Conservation (phyloP, 2,888 invertebrate genomes). For the Ichneumon xanthorius region DNA sequence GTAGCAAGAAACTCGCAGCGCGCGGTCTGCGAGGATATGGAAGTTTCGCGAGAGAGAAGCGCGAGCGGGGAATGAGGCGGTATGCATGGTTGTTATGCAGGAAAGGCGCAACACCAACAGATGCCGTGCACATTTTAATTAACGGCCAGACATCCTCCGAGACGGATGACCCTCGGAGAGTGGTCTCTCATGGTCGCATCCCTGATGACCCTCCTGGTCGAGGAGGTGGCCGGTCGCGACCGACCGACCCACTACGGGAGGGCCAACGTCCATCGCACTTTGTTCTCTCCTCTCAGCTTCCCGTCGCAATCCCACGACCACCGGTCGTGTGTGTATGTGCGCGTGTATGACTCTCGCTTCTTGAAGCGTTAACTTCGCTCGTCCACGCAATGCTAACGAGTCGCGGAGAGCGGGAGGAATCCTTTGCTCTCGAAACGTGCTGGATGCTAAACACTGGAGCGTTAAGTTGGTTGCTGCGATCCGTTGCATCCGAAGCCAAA, state of each 20-base stretch:
- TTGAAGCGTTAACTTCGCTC: constrained; percentile 41
- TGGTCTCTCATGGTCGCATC: constrained; percentile 66
- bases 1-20: constrained; percentile 10
- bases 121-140: constrained; percentile 84
- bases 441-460: not conserved
- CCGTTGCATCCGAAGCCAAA: not conserved
- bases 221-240: constrained; percentile 33
- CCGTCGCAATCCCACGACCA: constrained; percentile 26
- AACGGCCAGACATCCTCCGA: constrained; percentile 82
- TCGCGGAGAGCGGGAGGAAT: constrained; percentile 10
- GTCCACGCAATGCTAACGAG: constrained; percentile 34
- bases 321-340: not conserved
- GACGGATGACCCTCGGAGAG: constrained; percentile 80
- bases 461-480: not conserved
- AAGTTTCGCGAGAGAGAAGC: constrained; percentile 59
- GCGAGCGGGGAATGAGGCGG: constrained; percentile 37
- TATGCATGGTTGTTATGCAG: not conserved
- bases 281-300: constrained; percentile 44
- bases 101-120: constrained; percentile 72
- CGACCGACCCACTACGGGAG: constrained; percentile 49
- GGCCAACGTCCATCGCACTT: constrained; percentile 58
- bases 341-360: constrained; percentile 6
- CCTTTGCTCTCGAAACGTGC: constrained; percentile 12
- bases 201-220: constrained; percentile 63
- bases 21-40: constrained; percentile 5